Evolutionary conservation across 1,140 invertebrate genomes (phyloP), one percentile per base, ranked within the genome.

Genomic region (Leptopilina boulardi): DNA sequence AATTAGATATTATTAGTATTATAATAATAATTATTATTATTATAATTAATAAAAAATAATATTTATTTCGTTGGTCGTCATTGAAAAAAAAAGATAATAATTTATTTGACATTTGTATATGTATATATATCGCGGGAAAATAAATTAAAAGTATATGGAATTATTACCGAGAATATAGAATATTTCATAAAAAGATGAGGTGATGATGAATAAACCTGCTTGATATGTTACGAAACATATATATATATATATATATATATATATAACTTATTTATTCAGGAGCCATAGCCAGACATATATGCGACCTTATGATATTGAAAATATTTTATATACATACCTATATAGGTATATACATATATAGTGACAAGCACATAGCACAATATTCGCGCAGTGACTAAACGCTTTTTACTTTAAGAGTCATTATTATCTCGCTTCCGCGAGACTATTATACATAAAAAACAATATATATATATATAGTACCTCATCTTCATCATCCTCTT

Each of bases 311-410:
- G 54, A 56, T 56, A 21, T 19, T 56, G 19, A 23, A 5, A 54
- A n/a, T n/a, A n/a, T n/a, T n/a, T n/a, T n/a, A n/a, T n/a, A n/a
- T n/a, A n/a, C n/a, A n/a, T n/a, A n/a, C n/a, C n/a, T n/a, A n/a
- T n/a, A n/a, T n/a, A n/a, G n/a, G n/a, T n/a, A n/a, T n/a, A n/a
- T n/a, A n/a, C n/a, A n/a, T n/a, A n/a, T n/a, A 18, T 8, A 56
- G 54, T 56, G 54, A 56, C 54, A 56, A 56, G 54, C 54, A 56
- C 54, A 19, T 56, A 56, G 54, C 54, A 19, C 54, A 56, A 56
- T 56, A 56, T 56, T 56, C n/a, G n/a, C 54, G 54, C 54, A 56
- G 54, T 56, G 54, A 56, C 54, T 56, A 56, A 56, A 56, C 54
- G 54, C 19, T 56, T 56, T 56, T 56, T 56, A 56, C 54, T 18